These are phyloP conservation scores for Kuschelorhynchus macadamiae DNA, from an alignment of 2,888 invertebrate species.

Conservation along the genomic window DNA sequence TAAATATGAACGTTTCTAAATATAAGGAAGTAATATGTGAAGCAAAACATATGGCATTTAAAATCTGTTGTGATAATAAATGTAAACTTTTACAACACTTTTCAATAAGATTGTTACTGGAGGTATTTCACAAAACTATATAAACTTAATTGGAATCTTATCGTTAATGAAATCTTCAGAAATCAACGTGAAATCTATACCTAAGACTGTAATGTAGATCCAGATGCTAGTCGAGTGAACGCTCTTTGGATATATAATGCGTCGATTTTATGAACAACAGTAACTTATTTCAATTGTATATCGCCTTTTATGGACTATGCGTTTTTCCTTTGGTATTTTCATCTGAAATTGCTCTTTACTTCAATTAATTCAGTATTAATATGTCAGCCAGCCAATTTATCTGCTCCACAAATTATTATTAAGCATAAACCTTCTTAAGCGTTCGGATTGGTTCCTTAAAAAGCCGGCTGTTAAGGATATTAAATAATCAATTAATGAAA, in stretches of 20 bases:
- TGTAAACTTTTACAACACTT: constrained; percentile 17
- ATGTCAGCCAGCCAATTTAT: too few relatives aligned
- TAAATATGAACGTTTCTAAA: too few relatives aligned
- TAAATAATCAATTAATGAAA: too few relatives aligned
- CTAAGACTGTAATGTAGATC: constrained; percentile 28
- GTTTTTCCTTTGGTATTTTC: too few relatives aligned
- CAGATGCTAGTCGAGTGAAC: constrained; percentile 30
- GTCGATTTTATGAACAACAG: constrained; percentile 10
- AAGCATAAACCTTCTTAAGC: too few relatives aligned
- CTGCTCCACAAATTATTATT: too few relatives aligned
- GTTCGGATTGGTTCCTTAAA: too few relatives aligned
- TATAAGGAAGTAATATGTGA: neutral
- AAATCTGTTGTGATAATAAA: constrained; percentile 8
- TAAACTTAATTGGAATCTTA: constrained; percentile 43
- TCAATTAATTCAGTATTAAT: too few relatives aligned
- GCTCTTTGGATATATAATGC: constrained; percentile 19
- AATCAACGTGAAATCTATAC: constrained; percentile 40
- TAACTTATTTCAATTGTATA: too few relatives aligned
- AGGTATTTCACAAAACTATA: constrained; percentile 12
- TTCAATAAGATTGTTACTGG: constrained; percentile 15
- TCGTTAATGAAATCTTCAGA: constrained; percentile 42
- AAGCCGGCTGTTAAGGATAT: too few relatives aligned
- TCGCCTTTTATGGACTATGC: too few relatives aligned
- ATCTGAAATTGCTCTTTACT: too few relatives aligned
- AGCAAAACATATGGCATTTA: neutral